Base-by-base conservation (phyloP, 2,888 invertebrate species). In the Eupithecia centaureata region DNA sequence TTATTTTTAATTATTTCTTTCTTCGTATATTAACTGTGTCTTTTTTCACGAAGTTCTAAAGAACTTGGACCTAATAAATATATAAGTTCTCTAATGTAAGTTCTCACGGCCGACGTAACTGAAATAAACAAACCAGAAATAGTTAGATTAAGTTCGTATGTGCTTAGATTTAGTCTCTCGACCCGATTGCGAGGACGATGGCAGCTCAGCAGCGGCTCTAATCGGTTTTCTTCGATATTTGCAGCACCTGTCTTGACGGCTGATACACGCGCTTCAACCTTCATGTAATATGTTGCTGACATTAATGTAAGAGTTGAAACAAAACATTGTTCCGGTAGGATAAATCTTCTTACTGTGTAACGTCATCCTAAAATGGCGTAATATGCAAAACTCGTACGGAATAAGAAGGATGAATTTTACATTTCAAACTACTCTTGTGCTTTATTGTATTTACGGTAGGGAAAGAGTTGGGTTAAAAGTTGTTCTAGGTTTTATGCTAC, bases 151-250 rank as follows among this genome's bases (percentile, higher is more conserved):
- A 64, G 61, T 63, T 32, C 27, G 56, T 61, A 32, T 57, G 27
- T 18, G 38, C 47, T 66, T 42, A 56, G 38, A 60, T 47, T 47
- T 33, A 47, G 72, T 59, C 62, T 60, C 62, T 70, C 70, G 67
- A 65, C 61, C 63, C 61, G 67, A 32, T 65, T 70, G 68, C 63
- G 65, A 68, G 68, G 70, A 67, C 71, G 63, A 70, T 69, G 65
- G 35, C 58, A 63, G 33, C 66, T 32, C 58, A 63, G 33, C 66
- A 67, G 56, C 66, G 65, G 58, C 33, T 64, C 38, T 33, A 70
- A 73, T 74, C 71, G 73, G 71, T 74, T 66, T 59, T 71, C 64
- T 72, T 58, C 52, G 30, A 61, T 67, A 42, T 33, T 62, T 59
- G 32, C 42, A 67, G 38, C 61, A 62, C 62, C 38, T 58, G 28